Evolutionary conservation across 1,140 invertebrate genomes (phyloP).

Genomic region (Delia radicum): DNA sequence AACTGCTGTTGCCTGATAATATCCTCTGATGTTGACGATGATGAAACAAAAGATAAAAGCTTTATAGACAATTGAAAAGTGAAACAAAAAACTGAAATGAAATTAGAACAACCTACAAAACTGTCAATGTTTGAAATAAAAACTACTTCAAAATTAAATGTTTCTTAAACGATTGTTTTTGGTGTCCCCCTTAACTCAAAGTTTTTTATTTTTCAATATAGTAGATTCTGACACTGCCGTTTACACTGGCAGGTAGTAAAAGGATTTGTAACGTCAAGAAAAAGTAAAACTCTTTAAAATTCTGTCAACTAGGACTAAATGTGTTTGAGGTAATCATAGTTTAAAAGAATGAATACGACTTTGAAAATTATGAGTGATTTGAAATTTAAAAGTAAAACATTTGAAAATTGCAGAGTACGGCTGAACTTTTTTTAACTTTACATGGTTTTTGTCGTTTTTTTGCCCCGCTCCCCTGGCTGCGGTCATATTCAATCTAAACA

Average conservation of each 20-base stretch:
- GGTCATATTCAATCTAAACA: too few species aligned
- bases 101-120: neutral
- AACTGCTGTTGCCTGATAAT: neutral
- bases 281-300: neutral
- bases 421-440: too few species aligned
- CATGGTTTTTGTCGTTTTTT: too few species aligned
- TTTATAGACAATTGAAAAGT: too few species aligned
- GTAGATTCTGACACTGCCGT: neutral
- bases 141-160: neutral
- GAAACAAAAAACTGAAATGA: too few species aligned
- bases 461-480: too few species aligned
- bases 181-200: neutral
- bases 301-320: constrained; percentile 9
- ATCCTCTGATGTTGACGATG: too few species aligned
- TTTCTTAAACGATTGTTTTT: neutral
- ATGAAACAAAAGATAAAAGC: neutral
- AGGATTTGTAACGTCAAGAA: neutral
- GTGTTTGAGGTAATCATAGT: too few species aligned
- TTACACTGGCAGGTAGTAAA: neutral
- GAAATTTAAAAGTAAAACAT: too few species aligned
- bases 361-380: too few species aligned
- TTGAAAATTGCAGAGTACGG: too few species aligned
- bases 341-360: too few species aligned
- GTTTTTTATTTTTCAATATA: neutral
- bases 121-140: neutral